Percentiles rank a stretch among this genome's conserved stretches.
Evolutionary conservation across 1,140 invertebrate species (phyloP).

Genomic region (Listronotus oregonensis): DNA sequence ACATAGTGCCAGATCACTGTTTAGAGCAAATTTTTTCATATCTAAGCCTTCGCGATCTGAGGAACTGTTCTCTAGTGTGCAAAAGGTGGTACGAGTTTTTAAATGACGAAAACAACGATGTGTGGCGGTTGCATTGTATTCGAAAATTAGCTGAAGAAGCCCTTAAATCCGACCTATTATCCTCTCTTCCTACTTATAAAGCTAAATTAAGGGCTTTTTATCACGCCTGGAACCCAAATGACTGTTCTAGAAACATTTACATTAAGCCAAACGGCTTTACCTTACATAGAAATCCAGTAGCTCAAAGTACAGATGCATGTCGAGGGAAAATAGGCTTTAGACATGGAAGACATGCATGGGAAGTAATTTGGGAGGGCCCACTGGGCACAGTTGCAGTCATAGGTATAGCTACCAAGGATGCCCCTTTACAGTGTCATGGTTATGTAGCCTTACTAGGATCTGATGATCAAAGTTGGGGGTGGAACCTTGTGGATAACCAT

Average conservation of each 20-base stretch:
- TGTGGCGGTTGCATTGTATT: slow-evolving; percentile 91
- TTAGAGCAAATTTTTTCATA: slow-evolving; percentile 95
- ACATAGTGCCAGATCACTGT: slow-evolving; percentile 72
- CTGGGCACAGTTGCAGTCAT: slow-evolving; percentile 94
- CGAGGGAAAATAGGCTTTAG: slow-evolving; percentile 93
- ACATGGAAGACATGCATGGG: slow-evolving; percentile 95
- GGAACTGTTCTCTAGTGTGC: slow-evolving; percentile 90
- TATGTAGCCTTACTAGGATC: slow-evolving; percentile 94
- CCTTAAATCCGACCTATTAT: slow-evolving; percentile 89
- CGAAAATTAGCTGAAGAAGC: slow-evolving; percentile 88
- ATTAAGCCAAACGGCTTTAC: slow-evolving; percentile 98
- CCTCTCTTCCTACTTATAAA: slow-evolving; percentile 89
- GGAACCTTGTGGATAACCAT: slow-evolving; percentile 98
- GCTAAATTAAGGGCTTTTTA: slow-evolving; percentile 92
- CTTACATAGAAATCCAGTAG: slow-evolving; percentile 94
- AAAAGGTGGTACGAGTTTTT: slow-evolving; percentile 91
- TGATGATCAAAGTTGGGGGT: slow-evolving; percentile 97
- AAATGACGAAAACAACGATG: slow-evolving; percentile 92
- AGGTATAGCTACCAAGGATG: slow-evolving; percentile 94
- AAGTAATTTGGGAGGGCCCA: slow-evolving; percentile 98
- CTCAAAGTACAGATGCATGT: slow-evolving; percentile 97
- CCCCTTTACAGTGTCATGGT: slow-evolving; percentile 86
- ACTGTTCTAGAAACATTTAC: slow-evolving; percentile 96
- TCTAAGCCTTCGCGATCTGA: slow-evolving; percentile 82
- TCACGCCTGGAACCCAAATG: slow-evolving; percentile 96